These are phyloP conservation scores for Notospermus geniculatus DNA, from an alignment of 1,140 invertebrate genomes.

Conservation along the genomic window DNA sequence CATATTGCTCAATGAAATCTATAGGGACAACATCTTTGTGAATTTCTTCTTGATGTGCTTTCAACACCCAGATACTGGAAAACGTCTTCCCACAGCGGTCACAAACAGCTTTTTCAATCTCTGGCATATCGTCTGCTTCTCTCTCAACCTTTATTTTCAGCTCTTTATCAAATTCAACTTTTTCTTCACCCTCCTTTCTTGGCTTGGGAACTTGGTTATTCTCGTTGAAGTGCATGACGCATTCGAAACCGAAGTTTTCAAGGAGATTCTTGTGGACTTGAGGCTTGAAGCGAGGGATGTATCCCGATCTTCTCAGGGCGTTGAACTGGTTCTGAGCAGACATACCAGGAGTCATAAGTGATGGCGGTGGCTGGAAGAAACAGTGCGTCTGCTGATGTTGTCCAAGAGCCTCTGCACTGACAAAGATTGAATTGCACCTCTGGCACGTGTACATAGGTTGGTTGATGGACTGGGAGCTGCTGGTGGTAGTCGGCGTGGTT, in stretches of 20 bases:
- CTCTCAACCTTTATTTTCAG: slow-evolving; percentile 13
- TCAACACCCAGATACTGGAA: slow-evolving; percentile 92
- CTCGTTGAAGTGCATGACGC: slow-evolving; percentile 96
- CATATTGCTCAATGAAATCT: slow-evolving; percentile 86
- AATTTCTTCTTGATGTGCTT: slow-evolving; percentile 92
- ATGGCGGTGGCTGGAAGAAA: slow-evolving; percentile 65
- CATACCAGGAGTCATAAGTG: slow-evolving; percentile 36
- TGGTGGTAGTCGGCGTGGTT: slow-evolving; percentile 8
- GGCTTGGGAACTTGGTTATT: slow-evolving; percentile 66
- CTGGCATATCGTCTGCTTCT: slow-evolving; percentile 58
- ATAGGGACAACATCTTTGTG: slow-evolving; percentile 87
- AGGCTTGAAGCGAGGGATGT: slow-evolving; percentile 52
- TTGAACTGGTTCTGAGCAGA: slow-evolving; percentile 9
- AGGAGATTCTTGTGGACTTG: slow-evolving; percentile 87
- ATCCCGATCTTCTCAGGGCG: slow-evolving; percentile 61
- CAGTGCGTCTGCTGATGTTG: slow-evolving; percentile 81
- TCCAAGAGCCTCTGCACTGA: slow-evolving; percentile 74
- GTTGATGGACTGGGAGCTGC: slow-evolving; percentile 30
- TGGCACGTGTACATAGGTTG: slow-evolving; percentile 61
- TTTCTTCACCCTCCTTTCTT: slow-evolving; percentile 27
- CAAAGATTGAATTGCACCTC: slow-evolving; percentile 74
- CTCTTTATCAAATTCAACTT: slow-evolving; percentile 25
- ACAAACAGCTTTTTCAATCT: slow-evolving; percentile 72
- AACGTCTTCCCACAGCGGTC: slow-evolving; percentile 89
- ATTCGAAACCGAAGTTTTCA: slow-evolving; percentile 90